A percentile compares a stretch with the other conserved stretches of the same genome.
Evolutionary conservation across 2,797 vertebrate species (phyloP).

Genomic region (Peromyscus eremicus): DNA sequence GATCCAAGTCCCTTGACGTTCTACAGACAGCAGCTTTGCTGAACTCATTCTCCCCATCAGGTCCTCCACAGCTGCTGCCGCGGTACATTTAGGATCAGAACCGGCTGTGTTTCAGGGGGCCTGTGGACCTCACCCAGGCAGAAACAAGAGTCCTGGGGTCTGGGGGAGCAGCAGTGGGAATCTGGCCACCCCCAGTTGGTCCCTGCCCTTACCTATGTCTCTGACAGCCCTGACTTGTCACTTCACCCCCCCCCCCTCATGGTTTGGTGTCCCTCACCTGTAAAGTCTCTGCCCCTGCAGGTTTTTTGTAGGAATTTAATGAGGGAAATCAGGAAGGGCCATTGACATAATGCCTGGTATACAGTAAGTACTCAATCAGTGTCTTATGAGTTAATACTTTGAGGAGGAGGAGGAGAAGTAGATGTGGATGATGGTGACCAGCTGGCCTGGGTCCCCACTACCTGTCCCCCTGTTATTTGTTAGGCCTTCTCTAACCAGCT

Average conservation of each 20-base stretch:
- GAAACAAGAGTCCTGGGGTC: not conserved
- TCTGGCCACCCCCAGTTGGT: not conserved
- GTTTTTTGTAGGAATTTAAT: not conserved
- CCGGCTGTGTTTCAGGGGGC: not conserved
- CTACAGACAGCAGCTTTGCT: not conserved
- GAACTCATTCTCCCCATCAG: not conserved
- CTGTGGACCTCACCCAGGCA: too few relatives aligned
- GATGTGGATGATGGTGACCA: not conserved
- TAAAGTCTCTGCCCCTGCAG: not conserved
- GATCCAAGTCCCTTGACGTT: not conserved
- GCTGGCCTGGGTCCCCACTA: not conserved
- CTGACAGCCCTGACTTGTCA: not conserved
- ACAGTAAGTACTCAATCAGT: not conserved
- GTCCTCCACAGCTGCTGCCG: not conserved
- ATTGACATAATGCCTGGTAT: not conserved
- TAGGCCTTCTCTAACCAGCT: not conserved
- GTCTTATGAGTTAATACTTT: not conserved
- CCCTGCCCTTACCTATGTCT: not conserved
- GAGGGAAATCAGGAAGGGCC: not conserved
- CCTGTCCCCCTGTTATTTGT: not conserved
- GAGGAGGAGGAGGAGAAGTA: not conserved
- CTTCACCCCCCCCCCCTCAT: not conserved
- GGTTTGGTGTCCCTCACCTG: not conserved
- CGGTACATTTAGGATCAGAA: not conserved
- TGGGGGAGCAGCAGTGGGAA: accelerated